Conservation (phyloP, 2,797 vertebrate genomes). For the Mastacembelus armatus region DNA sequence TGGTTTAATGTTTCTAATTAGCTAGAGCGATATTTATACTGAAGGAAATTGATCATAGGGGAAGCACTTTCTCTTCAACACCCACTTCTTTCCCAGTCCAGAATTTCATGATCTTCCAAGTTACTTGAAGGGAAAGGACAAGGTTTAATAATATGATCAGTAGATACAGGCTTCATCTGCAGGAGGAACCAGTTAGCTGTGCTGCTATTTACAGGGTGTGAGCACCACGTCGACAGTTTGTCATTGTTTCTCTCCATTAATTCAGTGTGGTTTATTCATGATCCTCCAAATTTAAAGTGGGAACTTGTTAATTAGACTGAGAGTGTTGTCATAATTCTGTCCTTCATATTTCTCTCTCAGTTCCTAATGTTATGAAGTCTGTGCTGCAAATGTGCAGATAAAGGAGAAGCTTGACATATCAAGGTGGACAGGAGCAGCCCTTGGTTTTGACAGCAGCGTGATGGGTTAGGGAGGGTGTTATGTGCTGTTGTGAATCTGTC, state of each 20-base stretch:
- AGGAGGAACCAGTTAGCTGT: constrained; percentile 14
- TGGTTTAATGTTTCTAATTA: constrained; percentile 77
- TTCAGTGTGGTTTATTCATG: constrained; percentile 39
- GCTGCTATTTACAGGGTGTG: constrained; percentile 41
- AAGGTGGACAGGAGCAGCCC: constrained; percentile 63
- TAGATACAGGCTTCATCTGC: constrained; percentile 27
- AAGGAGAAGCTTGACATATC: constrained; percentile 40
- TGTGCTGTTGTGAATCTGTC: constrained; percentile 56
- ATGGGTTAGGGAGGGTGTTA: constrained; percentile 54
- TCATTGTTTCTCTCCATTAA: constrained; percentile 29
- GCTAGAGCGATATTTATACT: constrained; percentile 58
- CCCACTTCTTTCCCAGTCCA: constrained; percentile 9
- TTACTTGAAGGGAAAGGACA: not conserved
- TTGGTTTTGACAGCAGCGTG: constrained; percentile 54
- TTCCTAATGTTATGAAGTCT: constrained; percentile 5
- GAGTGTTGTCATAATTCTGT: not conserved
- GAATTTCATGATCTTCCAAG: constrained; percentile 5
- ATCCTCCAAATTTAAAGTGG: constrained; percentile 29
- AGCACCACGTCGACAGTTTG: constrained; percentile 12
- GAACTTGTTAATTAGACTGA: constrained; percentile 13
- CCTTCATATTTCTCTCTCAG: not conserved
- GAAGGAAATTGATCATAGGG: constrained; percentile 32
- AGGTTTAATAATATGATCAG: constrained; percentile 5
- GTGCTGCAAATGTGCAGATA: not conserved
- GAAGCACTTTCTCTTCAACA: constrained; percentile 52